A percentile compares a stretch with the other conserved stretches of the same genome.
These are phyloP conservation scores for Stigmatopora nigra DNA, from an alignment of 2,113 vertebrate species.

Conservation along the genomic window DNA sequence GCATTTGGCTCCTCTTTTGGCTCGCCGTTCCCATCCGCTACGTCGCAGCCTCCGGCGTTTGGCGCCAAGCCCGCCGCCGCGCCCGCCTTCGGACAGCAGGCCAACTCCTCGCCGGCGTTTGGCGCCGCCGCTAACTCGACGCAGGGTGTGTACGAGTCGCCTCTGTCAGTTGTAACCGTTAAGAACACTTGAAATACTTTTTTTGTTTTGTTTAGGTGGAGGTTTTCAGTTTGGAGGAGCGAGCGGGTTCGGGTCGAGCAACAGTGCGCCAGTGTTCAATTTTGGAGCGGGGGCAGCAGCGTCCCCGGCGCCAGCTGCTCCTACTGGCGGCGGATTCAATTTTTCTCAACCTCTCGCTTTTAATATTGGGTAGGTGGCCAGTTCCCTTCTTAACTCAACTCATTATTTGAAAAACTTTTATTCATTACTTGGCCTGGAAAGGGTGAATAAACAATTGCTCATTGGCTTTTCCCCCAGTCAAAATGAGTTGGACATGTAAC, in stretches of 20 bases:
- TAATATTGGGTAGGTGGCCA: conserved; percentile 77
- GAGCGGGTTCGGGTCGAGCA: conserved; percentile 72
- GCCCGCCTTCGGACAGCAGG: conserved; percentile 79
- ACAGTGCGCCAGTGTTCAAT: conserved; percentile 73
- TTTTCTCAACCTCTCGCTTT: conserved; percentile 74
- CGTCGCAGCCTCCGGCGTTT: conserved; percentile 76
- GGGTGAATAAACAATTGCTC: too few relatives aligned
- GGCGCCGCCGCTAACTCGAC: conserved; percentile 68
- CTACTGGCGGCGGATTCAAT: conserved; percentile 68
- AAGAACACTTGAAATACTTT: background rate
- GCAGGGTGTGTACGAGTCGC: conserved; percentile 62
- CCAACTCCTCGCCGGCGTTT: conserved; percentile 72
- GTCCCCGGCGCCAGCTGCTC: conserved; percentile 52
- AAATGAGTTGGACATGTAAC: too few relatives aligned
- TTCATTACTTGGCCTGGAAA: too few relatives aligned
- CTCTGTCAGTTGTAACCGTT: background rate
- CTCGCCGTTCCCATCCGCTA: conserved; percentile 72
- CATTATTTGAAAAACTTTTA: too few relatives aligned
- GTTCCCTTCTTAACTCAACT: background rate
- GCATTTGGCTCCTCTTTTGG: conserved; percentile 81
- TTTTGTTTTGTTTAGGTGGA: conserved; percentile 53
- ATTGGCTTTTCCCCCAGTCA: too few relatives aligned
- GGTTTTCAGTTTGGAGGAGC: conserved; percentile 83
- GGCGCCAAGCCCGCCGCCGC: conserved; percentile 75
- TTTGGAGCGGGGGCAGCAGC: conserved; percentile 70